Percentiles rank a stretch among this genome's conserved stretches.
Conservation (phyloP, 2,888 invertebrate species). For the Podotricha telesiphe region DNA sequence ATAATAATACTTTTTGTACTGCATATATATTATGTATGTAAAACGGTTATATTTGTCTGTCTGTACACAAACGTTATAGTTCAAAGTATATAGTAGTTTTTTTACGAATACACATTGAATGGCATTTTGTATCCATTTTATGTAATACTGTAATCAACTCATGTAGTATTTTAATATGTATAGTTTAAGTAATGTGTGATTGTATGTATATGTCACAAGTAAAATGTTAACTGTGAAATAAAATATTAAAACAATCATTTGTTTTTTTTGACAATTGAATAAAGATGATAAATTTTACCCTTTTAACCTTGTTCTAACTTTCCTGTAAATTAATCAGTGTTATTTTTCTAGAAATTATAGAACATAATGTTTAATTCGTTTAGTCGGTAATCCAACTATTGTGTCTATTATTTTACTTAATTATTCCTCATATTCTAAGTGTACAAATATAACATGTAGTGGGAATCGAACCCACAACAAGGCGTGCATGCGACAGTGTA, state of each 20-base stretch:
- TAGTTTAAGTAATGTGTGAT: conserved; percentile 1
- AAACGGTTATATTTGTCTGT: conserved; percentile 2
- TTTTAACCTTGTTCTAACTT: too few relatives aligned
- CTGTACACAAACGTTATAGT: background rate
- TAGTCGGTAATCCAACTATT: too few relatives aligned
- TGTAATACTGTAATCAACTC: background rate
- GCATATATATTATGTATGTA: conserved; percentile 1
- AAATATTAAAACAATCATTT: conserved; percentile 4
- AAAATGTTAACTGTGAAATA: conserved; percentile 8
- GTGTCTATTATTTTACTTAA: too few relatives aligned
- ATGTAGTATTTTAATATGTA: conserved; percentile 1
- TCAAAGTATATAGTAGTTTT: background rate
- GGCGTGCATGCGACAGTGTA: too few relatives aligned
- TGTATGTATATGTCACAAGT: conserved; percentile 11
- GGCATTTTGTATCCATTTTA: background rate
- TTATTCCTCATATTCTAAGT: too few relatives aligned
- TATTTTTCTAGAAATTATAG: too few relatives aligned
- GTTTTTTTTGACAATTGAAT: background rate
- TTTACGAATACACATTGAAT: background rate
- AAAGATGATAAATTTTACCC: too few relatives aligned
- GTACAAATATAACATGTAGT: too few relatives aligned
- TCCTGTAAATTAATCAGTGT: too few relatives aligned
- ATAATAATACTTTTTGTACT: background rate
- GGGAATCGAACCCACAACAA: too few relatives aligned
- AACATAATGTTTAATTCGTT: too few relatives aligned